These are phyloP conservation scores for Urocitellus parryii DNA, from an alignment of 2,113 vertebrate genomes.

Conservation along the genomic window DNA sequence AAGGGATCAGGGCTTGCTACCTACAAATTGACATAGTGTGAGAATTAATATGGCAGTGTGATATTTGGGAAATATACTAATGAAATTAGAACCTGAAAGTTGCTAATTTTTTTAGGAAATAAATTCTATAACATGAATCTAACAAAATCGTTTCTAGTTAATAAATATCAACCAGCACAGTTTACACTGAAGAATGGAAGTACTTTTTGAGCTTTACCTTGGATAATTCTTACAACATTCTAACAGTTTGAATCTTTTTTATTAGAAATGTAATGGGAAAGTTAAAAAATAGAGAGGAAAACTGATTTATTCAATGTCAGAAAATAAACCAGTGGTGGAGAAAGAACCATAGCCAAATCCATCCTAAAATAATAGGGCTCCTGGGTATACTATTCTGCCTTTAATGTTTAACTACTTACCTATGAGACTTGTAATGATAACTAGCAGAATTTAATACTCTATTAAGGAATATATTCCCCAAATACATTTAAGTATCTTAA, in stretches of 20 bases:
- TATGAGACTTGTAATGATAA: neutral
- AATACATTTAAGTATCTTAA: slow-evolving; percentile 25
- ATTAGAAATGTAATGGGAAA: neutral
- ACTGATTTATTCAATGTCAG: neutral
- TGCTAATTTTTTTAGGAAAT: neutral
- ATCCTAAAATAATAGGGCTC: neutral
- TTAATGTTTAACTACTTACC: neutral
- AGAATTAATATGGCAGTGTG: neutral
- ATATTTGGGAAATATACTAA: neutral
- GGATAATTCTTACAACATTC: neutral
- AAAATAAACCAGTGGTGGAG: neutral
- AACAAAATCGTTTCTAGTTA: neutral
- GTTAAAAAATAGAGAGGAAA: slow-evolving; percentile 11
- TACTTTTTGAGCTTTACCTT: neutral
- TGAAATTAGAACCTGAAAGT: neutral
- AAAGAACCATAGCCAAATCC: neutral
- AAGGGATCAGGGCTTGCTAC: neutral
- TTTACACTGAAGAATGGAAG: neutral
- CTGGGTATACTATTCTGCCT: neutral
- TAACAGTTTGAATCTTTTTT: neutral
- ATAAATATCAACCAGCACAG: neutral
- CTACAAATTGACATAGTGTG: neutral
- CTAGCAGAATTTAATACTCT: neutral
- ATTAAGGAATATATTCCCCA: slow-evolving; percentile 28
- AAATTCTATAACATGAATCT: neutral